These are phyloP conservation scores for Callaeas wilsoni DNA, from an alignment of 2,113 vertebrate species.

Conservation along the genomic window DNA sequence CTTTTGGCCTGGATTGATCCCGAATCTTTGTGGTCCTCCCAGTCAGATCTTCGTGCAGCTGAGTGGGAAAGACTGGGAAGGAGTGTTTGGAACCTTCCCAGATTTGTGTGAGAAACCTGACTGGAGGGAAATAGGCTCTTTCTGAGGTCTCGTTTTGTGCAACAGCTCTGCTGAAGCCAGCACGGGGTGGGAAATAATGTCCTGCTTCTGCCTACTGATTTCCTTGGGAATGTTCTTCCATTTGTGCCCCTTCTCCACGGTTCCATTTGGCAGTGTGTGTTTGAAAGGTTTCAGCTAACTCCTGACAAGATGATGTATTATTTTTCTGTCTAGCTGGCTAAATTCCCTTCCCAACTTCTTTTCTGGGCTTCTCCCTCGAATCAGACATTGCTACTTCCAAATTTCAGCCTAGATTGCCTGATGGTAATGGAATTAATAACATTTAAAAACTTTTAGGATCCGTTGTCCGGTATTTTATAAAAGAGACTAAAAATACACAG, in stretches of 20 bases:
- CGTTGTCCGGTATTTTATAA: background rate
- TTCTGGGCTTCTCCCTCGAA: background rate
- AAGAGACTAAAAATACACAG: background rate
- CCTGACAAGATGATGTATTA: background rate
- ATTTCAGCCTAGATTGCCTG: background rate
- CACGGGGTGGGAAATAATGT: background rate
- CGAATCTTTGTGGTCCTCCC: background rate
- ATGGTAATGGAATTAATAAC: background rate
- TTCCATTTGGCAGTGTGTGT: background rate
- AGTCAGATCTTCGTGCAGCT: background rate
- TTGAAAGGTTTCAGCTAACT: background rate
- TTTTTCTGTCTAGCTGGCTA: background rate
- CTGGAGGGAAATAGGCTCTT: background rate
- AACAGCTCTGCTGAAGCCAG: background rate
- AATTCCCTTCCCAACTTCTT: background rate
- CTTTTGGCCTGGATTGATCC: background rate
- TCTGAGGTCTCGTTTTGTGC: background rate
- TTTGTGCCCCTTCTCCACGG: background rate
- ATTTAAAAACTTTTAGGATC: background rate
- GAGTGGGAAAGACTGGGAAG: background rate
- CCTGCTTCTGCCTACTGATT: background rate
- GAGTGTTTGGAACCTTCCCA: background rate
- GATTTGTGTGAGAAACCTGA: background rate
- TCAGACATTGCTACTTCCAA: background rate
- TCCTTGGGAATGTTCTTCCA: background rate